phyloP scores from a whole-genome alignment of 2,113 vertebrate genomes.

The Carollia perspicillata region DNA sequence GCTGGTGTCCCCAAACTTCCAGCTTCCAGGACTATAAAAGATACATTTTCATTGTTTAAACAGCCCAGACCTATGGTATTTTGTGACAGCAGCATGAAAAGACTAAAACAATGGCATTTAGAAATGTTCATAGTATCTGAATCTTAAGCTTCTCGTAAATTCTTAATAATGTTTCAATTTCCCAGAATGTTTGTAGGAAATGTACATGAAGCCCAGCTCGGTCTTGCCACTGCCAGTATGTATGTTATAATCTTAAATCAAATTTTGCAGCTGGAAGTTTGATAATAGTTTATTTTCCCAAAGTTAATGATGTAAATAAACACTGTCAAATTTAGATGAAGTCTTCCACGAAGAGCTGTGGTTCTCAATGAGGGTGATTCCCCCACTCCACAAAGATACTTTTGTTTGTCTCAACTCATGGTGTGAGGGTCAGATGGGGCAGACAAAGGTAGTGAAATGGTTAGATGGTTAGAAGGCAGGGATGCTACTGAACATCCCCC shows the following conservation, averaged over 20 bases:
- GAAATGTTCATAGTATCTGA: background rate
- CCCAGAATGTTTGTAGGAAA: background rate
- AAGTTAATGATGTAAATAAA: background rate
- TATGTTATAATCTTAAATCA: background rate
- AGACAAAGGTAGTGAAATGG: background rate
- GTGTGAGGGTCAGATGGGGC: background rate
- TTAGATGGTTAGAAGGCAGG: background rate
- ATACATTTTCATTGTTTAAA: background rate
- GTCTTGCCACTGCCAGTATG: background rate
- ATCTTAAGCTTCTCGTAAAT: background rate
- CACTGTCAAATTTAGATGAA: background rate
- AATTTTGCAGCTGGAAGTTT: background rate
- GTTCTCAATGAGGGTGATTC: background rate
- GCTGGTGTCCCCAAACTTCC: background rate
- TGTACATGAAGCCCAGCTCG: background rate
- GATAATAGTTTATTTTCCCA: background rate
- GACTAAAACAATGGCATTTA: background rate
- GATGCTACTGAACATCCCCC: background rate
- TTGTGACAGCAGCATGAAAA: background rate
- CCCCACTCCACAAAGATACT: fast-evolving
- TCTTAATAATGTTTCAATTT: background rate
- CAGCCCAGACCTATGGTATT: background rate
- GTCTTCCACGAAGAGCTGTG: background rate
- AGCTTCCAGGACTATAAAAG: background rate
- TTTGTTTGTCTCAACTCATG: background rate